Percentiles rank a stretch among this genome's conserved stretches.
Conservation (phyloP, 37 sponge, comb jelly and placozoan species). For the Petrosia ficiformis region DNA sequence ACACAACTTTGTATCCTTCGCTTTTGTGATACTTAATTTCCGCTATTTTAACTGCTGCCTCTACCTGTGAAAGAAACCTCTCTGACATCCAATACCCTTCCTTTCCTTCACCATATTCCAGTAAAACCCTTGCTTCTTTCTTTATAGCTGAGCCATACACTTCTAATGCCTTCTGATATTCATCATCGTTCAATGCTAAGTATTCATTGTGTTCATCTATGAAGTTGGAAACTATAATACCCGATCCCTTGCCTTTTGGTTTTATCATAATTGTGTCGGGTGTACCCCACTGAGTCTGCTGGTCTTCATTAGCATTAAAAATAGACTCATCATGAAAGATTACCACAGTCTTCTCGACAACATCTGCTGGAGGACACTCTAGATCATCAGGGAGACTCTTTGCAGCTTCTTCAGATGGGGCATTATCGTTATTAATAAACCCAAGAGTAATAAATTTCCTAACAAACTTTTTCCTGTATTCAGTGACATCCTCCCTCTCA, state of each 20-base stretch:
- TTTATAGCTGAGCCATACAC: too few relatives aligned
- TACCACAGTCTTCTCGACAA: not conserved
- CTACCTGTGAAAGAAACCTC: slow-evolving; percentile 31
- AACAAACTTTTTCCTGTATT: slow-evolving; percentile 17
- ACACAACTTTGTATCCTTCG: too few relatives aligned
- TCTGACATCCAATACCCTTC: slow-evolving; percentile 53
- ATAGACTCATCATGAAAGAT: not conserved
- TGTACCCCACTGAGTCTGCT: not conserved
- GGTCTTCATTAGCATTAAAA: not conserved
- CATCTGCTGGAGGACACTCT: slow-evolving; percentile 2
- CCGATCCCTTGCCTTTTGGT: too few relatives aligned
- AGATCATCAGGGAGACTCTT: slow-evolving; percentile 18
- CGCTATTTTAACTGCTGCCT: too few relatives aligned
- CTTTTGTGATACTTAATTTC: too few relatives aligned
- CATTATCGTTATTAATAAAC: slow-evolving; percentile 11
- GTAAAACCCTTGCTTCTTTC: not conserved
- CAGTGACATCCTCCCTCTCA: too few relatives aligned
- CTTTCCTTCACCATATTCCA: slow-evolving; percentile 46
- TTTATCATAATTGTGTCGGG: too few relatives aligned
- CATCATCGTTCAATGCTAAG: too few relatives aligned
- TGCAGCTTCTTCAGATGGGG: slow-evolving; percentile 25
- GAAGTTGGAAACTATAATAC: too few relatives aligned
- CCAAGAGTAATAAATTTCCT: slow-evolving; percentile 38
- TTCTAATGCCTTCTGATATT: too few relatives aligned
- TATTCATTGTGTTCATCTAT: too few relatives aligned